phyloP scores from a whole-genome alignment of 2,888 invertebrate genomes.

The Hirtodrosophila confusa region DNA sequence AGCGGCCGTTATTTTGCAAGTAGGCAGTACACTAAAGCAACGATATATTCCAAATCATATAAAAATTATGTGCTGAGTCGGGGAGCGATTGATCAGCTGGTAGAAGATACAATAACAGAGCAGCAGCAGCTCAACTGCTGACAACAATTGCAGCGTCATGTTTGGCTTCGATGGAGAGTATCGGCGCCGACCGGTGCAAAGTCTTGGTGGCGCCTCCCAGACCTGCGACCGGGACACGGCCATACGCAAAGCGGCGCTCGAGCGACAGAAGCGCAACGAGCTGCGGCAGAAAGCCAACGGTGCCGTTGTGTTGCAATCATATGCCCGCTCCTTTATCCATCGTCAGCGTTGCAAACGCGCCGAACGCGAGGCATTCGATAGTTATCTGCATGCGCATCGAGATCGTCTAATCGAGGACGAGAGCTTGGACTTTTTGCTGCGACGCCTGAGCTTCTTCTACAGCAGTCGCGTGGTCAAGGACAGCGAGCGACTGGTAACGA shows the following conservation, averaged over 20 bases:
- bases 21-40: constrained; percentile 2
- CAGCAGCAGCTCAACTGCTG: constrained; percentile 15
- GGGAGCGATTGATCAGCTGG: constrained; percentile 58
- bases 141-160: constrained; percentile 83
- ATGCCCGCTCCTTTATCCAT: constrained; percentile 89
- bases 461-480: constrained; percentile 86
- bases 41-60: constrained; percentile 1
- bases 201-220: constrained; percentile 94
- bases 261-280: constrained; percentile 94
- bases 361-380: constrained; percentile 90
- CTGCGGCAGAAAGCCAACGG: constrained; percentile 90
- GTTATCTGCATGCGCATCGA: constrained; percentile 83
- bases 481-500: constrained; percentile 87
- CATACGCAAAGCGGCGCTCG: constrained; percentile 92
- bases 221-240: constrained; percentile 87
- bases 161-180: constrained; percentile 96
- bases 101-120: constrained; percentile 39
- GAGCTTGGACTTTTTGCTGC: constrained; percentile 85
- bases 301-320: constrained; percentile 92
- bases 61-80: constrained; percentile 49
- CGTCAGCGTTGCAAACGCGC: constrained; percentile 88
- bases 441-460: constrained; percentile 91
- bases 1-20: constrained; percentile 6
- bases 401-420: constrained; percentile 84
- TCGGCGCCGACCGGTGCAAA: constrained; percentile 93